A percentile compares a stretch with the other conserved stretches of the same genome.
These are phyloP conservation scores for Sitta europaea DNA, from an alignment of 2,113 vertebrate species.

Conservation along the genomic window DNA sequence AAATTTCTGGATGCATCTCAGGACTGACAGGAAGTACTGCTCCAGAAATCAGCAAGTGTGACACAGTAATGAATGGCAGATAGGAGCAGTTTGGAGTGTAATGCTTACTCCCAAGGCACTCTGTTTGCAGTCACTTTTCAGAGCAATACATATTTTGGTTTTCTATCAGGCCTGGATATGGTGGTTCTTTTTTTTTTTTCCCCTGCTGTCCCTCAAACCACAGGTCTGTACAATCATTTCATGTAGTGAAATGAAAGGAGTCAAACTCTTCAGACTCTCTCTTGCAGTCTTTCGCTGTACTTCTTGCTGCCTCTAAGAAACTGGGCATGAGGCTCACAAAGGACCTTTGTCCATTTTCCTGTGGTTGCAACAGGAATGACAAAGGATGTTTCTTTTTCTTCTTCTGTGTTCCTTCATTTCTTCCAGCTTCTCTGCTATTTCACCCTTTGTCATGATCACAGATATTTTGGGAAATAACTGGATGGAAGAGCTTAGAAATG, in stretches of 20 bases:
- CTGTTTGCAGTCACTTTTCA: neutral
- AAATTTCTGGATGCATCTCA: neutral
- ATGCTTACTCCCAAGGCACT: neutral
- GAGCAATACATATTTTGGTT: neutral
- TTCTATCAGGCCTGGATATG: neutral
- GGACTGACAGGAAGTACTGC: neutral
- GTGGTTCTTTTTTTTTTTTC: neutral
- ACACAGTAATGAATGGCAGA: neutral
- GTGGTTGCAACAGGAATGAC: fast-evolving
- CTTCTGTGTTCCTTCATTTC: neutral
- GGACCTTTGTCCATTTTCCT: neutral
- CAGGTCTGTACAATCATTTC: neutral
- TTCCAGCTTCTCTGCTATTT: neutral
- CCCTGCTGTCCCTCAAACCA: neutral
- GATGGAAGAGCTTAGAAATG: neutral
- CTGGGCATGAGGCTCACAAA: neutral
- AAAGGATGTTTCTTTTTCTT: neutral
- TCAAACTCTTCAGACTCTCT: neutral
- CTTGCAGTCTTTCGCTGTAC: neutral
- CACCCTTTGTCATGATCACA: neutral
- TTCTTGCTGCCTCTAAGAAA: neutral
- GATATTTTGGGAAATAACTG: neutral
- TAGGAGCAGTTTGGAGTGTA: neutral
- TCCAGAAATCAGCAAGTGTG: neutral
- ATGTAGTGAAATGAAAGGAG: neutral